Conservation (phyloP, 2,797 vertebrate species). For the Rhynchotus rufescens region DNA sequence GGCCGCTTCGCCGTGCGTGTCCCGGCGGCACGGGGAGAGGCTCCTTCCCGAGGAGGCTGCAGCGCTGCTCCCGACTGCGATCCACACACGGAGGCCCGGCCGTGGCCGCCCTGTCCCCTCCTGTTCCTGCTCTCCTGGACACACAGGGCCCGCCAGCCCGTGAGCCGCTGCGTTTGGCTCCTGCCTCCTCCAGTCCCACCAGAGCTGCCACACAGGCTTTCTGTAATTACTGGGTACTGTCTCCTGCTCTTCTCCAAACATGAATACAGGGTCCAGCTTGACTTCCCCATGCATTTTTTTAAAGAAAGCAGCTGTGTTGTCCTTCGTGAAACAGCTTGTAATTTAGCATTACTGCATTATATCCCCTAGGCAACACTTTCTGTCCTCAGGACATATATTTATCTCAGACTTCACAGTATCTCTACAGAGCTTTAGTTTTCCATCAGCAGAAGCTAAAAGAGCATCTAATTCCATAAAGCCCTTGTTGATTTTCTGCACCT, state of each 20-base stretch:
- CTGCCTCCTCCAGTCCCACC: constrained; percentile 48
- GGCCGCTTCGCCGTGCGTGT: background rate
- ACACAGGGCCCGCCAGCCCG: background rate
- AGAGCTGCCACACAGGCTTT: constrained; percentile 44
- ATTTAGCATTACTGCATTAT: constrained; percentile 62
- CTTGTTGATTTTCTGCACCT: constrained; percentile 38
- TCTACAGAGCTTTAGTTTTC: constrained; percentile 49
- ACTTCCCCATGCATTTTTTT: constrained; percentile 37
- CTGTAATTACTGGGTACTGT: constrained; percentile 41
- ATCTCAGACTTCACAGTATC: constrained; percentile 42
- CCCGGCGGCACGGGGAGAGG: background rate
- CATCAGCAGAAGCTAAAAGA: constrained; percentile 48
- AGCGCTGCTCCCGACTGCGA: background rate
- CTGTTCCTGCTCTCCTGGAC: too few species aligned
- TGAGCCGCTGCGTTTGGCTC: constrained; percentile 1
- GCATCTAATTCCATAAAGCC: constrained; percentile 28
- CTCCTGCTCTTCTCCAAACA: constrained; percentile 44
- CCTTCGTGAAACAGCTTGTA: constrained; percentile 66
- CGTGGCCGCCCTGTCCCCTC: too few species aligned
- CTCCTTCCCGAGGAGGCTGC: background rate
- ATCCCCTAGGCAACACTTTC: constrained; percentile 71
- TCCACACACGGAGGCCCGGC: background rate
- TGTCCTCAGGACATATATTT: constrained; percentile 66
- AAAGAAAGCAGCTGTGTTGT: constrained; percentile 69
- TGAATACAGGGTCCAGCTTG: constrained; percentile 55